Conservation (phyloP, 2,113 vertebrate genomes). For the Thalassarche chlororhynchos region DNA sequence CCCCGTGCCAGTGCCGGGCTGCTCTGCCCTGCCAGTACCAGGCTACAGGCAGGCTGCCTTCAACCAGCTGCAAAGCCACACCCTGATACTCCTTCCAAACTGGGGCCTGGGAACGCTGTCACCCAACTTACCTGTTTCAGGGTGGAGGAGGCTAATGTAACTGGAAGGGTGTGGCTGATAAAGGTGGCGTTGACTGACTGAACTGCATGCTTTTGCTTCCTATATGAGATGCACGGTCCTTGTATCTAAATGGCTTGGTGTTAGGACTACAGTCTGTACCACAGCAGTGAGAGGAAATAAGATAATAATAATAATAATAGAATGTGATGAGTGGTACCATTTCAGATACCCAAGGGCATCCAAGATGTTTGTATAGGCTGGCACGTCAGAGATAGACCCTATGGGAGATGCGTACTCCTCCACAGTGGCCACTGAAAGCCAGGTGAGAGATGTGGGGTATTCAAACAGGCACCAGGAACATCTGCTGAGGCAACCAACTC, state of each 20-base stretch:
- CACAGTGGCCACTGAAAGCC: neutral
- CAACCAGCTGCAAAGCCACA: neutral
- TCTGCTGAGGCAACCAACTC: neutral
- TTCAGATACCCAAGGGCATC: neutral
- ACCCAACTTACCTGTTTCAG: slow-evolving; percentile 53
- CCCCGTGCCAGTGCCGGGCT: neutral
- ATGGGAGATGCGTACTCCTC: neutral
- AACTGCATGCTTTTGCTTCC: neutral
- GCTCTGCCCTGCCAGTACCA: neutral
- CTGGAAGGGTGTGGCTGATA: slow-evolving; percentile 42
- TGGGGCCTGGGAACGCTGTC: slow-evolving; percentile 34
- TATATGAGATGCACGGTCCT: neutral
- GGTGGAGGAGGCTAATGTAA: slow-evolving; percentile 22
- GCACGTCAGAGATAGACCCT: neutral
- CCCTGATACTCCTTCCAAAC: slow-evolving; percentile 46
- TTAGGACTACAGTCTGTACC: neutral
- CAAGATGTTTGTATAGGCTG: neutral
- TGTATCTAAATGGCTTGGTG: neutral
- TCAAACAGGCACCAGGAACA: neutral
- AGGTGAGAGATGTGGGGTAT: neutral
- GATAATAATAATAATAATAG: neutral
- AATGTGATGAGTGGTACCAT: neutral
- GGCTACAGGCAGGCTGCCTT: neutral
- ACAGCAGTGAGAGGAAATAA: neutral
- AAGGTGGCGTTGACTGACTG: neutral